These are phyloP conservation scores for Subacronicta megacephala DNA, from an alignment of 2,888 invertebrate genomes.

Conservation along the genomic window DNA sequence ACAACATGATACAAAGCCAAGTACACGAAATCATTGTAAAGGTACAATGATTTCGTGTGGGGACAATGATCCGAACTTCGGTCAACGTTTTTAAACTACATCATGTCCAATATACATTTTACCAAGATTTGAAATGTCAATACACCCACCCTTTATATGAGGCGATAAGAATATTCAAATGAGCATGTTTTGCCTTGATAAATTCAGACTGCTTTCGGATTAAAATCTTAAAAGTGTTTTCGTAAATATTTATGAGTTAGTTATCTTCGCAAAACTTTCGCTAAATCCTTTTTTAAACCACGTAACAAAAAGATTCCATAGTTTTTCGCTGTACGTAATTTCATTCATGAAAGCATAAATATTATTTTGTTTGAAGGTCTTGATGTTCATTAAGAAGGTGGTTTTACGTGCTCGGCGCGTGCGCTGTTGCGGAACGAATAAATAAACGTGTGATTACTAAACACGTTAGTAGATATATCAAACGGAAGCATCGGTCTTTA, in stretches of 20 bases:
- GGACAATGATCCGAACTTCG: constrained; percentile 13
- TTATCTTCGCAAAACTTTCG: neutral
- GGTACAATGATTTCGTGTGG: constrained; percentile 3
- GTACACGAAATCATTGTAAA: too few relatives aligned
- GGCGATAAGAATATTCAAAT: constrained; percentile 32
- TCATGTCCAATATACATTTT: neutral
- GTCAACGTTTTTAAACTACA: constrained; percentile 28
- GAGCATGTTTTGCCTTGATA: constrained; percentile 24
- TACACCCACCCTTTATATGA: constrained; percentile 17
- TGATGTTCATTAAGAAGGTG: constrained; percentile 14
- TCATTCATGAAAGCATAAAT: constrained; percentile 34
- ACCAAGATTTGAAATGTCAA: constrained; percentile 13
- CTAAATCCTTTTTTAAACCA: neutral
- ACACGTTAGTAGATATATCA: constrained; percentile 14
- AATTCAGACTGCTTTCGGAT: constrained; percentile 29
- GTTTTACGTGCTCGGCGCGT: constrained; percentile 8
- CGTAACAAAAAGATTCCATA: neutral
- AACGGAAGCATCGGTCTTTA: constrained; percentile 31
- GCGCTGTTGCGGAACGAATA: constrained; percentile 12
- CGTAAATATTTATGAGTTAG: neutral
- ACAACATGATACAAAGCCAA: too few relatives aligned
- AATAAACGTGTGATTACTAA: constrained; percentile 21
- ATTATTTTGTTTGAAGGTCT: constrained; percentile 20
- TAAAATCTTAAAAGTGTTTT: constrained; percentile 25
- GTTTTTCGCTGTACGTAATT: constrained; percentile 10